Conservation (phyloP, 1,140 invertebrate species). For the Diprion similis region DNA sequence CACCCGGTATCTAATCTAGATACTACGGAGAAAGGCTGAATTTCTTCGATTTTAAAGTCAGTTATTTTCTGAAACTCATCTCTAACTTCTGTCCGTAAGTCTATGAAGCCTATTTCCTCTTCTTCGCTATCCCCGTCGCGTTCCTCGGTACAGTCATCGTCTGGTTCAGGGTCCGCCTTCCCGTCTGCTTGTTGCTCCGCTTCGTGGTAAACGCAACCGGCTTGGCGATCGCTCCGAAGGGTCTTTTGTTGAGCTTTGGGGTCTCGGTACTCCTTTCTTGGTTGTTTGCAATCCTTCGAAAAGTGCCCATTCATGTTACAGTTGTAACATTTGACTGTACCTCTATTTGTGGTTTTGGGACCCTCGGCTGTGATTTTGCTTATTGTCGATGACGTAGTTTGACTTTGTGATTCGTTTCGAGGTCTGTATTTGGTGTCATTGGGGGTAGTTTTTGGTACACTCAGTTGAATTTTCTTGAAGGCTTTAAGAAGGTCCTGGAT, state of each 20-base stretch:
- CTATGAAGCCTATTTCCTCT: slow-evolving; percentile 18
- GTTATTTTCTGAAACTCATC: slow-evolving; percentile 19
- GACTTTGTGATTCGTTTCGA: background rate
- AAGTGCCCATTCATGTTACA: slow-evolving; percentile 14
- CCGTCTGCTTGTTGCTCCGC: background rate
- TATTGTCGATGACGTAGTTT: background rate
- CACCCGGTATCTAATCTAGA: slow-evolving; percentile 20
- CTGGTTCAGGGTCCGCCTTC: background rate
- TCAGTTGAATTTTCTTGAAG: slow-evolving; percentile 23
- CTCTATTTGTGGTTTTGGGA: background rate
- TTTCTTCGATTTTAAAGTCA: slow-evolving; percentile 8
- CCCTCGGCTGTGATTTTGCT: background rate
- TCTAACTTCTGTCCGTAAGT: background rate
- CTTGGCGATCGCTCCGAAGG: background rate
- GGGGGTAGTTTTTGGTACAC: background rate
- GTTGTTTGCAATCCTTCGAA: slow-evolving; percentile 12
- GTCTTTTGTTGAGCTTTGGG: too few relatives aligned
- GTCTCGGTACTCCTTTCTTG: background rate
- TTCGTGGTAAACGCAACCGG: background rate
- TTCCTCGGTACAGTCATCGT: too few relatives aligned
- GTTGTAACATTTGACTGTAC: slow-evolving; percentile 16
- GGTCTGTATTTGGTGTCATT: background rate
- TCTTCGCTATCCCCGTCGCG: slow-evolving; percentile 6
- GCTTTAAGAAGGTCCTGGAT: slow-evolving; percentile 10
- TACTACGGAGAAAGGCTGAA: background rate